Base-by-base conservation (phyloP, 2,888 invertebrate species). In the Drosophila kanekoi region DNA sequence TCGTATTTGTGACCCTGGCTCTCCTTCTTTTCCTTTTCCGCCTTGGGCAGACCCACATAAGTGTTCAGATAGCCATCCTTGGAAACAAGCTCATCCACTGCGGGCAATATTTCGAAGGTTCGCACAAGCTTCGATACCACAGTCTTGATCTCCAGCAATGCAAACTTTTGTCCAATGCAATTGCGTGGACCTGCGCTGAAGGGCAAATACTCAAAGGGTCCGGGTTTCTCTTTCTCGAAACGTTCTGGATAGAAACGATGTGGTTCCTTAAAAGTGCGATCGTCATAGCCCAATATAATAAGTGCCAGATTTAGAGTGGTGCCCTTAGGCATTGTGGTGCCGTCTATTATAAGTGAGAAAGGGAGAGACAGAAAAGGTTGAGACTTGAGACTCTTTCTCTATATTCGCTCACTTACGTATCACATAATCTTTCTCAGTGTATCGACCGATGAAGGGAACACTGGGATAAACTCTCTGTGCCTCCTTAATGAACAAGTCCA, bases 121-220 rank as follows among this genome's bases (percentile, higher is more conserved):
- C 93, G 93, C 13, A 94, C 81, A 5, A 94, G 78, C 79, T 93
- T 93, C 0, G 94, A 93, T 2, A 94, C 62, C 0, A 92, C 90
- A 0, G 93, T 91, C 88, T 95, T 94, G 78, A 94, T 90, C 85
- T 94, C 94, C 80, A 94, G 85, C 89, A 94, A 91, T 41, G 92
- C 93, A 88, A 92, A 93, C 82, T 93, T 93, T 86, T 93, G 93
- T 57, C 91, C 92, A 65, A 95, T 94, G 73, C 95, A 95, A 80
- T 95, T 95, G 44, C 95, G 93, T 0, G 94, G 94, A 0, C 95
- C 95, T 9, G 95, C 95, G 77, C 95, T 95, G 63, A 95, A 95
- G 0, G 94, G 93, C 1, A 95, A 82, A 91, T 93, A 95, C 20
- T 93, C 93, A 77, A 93, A 94, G 0, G 94, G 93, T 54, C 93